A percentile compares a stretch with the other conserved stretches of the same genome.
Evolutionary conservation across 23 tunicate species (phyloP).

Genomic region (Clavelina lepadiformis): DNA sequence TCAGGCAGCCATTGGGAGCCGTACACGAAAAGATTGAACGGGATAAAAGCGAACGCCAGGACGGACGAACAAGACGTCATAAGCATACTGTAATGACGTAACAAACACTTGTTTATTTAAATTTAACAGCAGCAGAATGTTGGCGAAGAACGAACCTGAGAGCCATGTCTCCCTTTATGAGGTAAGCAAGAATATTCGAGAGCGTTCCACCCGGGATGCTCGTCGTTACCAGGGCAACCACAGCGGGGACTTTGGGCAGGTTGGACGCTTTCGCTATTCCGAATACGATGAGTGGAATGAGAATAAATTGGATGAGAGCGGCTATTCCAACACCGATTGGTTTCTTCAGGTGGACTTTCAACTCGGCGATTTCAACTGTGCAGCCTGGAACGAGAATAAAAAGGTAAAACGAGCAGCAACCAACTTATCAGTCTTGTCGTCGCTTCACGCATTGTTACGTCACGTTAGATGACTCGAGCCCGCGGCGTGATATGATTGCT

Average conservation of each 20-base stretch:
- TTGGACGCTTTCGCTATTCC: slow-evolving; percentile 34
- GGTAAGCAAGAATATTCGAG: slow-evolving; percentile 51
- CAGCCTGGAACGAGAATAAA: slow-evolving; percentile 31
- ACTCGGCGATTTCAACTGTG: slow-evolving; percentile 29
- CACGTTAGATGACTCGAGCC: too few species aligned
- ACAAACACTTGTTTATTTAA: too few species aligned
- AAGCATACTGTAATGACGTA: slow-evolving; percentile 14
- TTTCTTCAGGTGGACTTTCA: slow-evolving; percentile 44
- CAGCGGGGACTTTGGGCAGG: slow-evolving; percentile 37
- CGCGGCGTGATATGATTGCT: too few species aligned
- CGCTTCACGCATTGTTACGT: too few species aligned
- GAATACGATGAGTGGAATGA: slow-evolving; percentile 50
- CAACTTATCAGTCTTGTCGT: too few species aligned
- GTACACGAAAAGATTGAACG: slow-evolving; percentile 43
- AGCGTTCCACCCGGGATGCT: slow-evolving; percentile 76
- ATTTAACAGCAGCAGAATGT: too few species aligned
- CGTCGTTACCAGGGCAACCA: slow-evolving; percentile 49
- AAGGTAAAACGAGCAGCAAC: not conserved
- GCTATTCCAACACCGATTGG: slow-evolving; percentile 63
- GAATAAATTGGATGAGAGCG: slow-evolving; percentile 39
- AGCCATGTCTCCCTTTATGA: slow-evolving; percentile 56
- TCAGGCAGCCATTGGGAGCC: slow-evolving; percentile 52
- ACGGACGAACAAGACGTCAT: slow-evolving; percentile 31
- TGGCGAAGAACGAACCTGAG: too few species aligned
- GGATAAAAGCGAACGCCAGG: slow-evolving; percentile 34